These are phyloP conservation scores for Enhydra lutris DNA, from an alignment of 2,113 vertebrate genomes.

Conservation along the genomic window DNA sequence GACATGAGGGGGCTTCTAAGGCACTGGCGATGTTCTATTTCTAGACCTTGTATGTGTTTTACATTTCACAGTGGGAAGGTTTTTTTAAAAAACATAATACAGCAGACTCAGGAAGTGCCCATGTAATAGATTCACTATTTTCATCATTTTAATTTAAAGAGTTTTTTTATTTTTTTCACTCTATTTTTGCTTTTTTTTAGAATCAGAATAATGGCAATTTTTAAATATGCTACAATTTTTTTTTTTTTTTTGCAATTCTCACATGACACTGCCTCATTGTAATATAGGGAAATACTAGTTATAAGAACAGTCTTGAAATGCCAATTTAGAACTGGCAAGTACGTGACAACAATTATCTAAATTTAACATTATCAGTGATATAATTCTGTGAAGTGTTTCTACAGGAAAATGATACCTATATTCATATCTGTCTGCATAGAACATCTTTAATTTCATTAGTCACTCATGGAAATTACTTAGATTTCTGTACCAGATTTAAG, in stretches of 20 bases:
- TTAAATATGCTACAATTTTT: not conserved
- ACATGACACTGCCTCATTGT: not conserved
- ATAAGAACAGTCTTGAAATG: slow-evolving; percentile 21
- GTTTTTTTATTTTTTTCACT: not conserved
- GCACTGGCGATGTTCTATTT: not conserved
- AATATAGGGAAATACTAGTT: not conserved
- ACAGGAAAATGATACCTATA: not conserved
- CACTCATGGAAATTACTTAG: not conserved
- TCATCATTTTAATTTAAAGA: slow-evolving; percentile 30
- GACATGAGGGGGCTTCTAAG: not conserved
- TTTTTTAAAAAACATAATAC: not conserved
- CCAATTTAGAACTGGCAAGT: not conserved
- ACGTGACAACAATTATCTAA: not conserved
- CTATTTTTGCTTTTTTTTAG: not conserved
- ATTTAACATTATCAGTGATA: not conserved
- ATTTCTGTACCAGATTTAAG: not conserved
- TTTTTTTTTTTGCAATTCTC: not conserved
- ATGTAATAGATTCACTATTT: not conserved
- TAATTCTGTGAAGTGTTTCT: not conserved
- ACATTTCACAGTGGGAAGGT: not conserved
- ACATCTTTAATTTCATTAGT: not conserved
- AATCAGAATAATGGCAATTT: not conserved
- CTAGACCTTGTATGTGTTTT: not conserved
- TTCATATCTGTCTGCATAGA: not conserved
- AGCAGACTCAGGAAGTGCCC: not conserved